Evolutionary conservation across 2,113 vertebrate genomes (phyloP).

Genomic region (Poeciliopsis turrubarensis): DNA sequence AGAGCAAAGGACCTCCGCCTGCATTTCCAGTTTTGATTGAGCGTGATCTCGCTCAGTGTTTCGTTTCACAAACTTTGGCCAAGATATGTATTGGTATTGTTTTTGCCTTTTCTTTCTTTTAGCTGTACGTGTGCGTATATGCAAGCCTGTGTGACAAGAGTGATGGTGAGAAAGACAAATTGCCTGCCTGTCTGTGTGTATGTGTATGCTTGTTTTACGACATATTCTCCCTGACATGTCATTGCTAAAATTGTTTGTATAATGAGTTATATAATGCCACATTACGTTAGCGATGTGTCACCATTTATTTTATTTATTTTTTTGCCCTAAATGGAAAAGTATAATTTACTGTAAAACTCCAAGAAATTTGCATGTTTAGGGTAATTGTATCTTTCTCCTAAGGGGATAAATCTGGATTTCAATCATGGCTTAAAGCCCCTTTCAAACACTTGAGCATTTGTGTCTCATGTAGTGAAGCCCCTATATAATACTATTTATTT

Average conservation of each 20-base stretch:
- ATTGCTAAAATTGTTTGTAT: slow-evolving; percentile 59
- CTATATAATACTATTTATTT: slow-evolving; percentile 32
- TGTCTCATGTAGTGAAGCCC: slow-evolving; percentile 55
- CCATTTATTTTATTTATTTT: slow-evolving; percentile 16
- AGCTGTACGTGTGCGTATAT: slow-evolving; percentile 50
- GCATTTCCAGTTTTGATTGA: slow-evolving; percentile 70
- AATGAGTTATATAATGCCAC: slow-evolving; percentile 44
- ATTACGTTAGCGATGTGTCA: slow-evolving; percentile 27
- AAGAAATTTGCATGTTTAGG: slow-evolving; percentile 35
- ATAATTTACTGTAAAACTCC: slow-evolving; percentile 31
- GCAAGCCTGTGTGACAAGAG: slow-evolving; percentile 30
- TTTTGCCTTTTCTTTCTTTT: slow-evolving; percentile 49
- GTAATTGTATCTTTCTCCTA: slow-evolving; percentile 30
- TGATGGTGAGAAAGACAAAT: slow-evolving; percentile 18
- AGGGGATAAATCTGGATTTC: slow-evolving; percentile 19
- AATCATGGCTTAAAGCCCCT: slow-evolving; percentile 37
- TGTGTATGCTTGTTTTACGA: slow-evolving; percentile 64
- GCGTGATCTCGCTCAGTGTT: slow-evolving; percentile 65
- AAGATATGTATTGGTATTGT: slow-evolving; percentile 61
- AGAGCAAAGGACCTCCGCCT: slow-evolving; percentile 78
- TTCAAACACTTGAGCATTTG: slow-evolving; percentile 40
- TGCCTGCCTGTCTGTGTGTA: slow-evolving; percentile 49
- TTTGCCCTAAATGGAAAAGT: slow-evolving; percentile 27
- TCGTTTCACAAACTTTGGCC: slow-evolving; percentile 63
- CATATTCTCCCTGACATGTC: slow-evolving; percentile 55